Base-by-base conservation (phyloP, 1,140 invertebrate species). In the Leptinotarsa defecta region DNA sequence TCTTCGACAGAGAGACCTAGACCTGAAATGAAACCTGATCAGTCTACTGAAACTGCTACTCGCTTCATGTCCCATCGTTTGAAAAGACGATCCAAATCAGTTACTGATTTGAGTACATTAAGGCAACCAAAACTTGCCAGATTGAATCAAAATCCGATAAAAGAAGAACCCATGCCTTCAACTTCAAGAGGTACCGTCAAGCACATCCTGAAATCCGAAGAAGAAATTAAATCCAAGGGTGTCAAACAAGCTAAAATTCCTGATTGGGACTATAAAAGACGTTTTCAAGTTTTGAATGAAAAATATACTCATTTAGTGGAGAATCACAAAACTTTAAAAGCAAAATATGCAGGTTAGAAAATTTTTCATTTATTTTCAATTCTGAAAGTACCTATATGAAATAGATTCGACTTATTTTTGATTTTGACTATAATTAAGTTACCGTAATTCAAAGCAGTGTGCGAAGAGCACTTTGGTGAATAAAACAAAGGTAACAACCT, bases 241-340 rank as follows among this genome's bases (percentile, higher is more conserved):
- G 43, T 70, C 4, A 77, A 73, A 74, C 57, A 62, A 62, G 34
- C 48, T 11, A 79, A 79, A 61, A 75, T 79, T n/a, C 75, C 78
- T 49, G 74, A 73, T 61, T 79, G 78, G 78, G 78, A 79, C 74
- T 79, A 79, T 61, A 79, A 79, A 76, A 68, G 34, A 13, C 48
- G 78, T 5, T 79, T 77, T 70, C 49, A 77, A 17, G 69, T 74
- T 62, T 73, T 79, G 19, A 61, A 75, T 73, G 76, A 77, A 22
- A 75, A 73, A 65, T 71, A 77, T 65, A 49, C 17, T 3, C 0
- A n/a, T 15, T 22, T 69, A 72, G 34, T 72, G n/a, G 78, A 77
- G 11, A 34, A 24, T 22, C 34, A 63, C 1, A 75, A 74, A 63
- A 48, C 24, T n/a, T 43, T 75, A 24, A 77, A 77, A 65, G 22